phyloP scores from a whole-genome alignment of 2,888 invertebrate species.

The Leptopilina syphax region DNA sequence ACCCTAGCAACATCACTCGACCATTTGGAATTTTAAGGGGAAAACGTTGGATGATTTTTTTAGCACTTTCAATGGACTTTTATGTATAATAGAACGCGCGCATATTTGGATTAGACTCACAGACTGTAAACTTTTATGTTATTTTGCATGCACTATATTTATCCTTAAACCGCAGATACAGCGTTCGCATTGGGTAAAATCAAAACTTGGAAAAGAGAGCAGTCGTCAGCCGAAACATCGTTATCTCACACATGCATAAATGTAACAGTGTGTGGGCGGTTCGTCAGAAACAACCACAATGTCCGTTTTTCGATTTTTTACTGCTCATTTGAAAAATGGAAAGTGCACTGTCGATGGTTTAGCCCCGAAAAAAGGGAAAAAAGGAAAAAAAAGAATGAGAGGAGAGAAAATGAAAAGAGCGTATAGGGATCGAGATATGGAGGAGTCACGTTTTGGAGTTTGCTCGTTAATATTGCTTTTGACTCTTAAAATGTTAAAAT shows the following conservation, averaged over 20 bases:
- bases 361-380: background rate
- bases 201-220: background rate
- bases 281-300: conserved; percentile 25
- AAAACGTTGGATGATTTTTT: conserved; percentile 5
- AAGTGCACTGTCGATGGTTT: conserved; percentile 16
- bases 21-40: conserved; percentile 34
- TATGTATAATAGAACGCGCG: background rate
- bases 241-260: conserved; percentile 13
- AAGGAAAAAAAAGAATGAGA: background rate
- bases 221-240: conserved; percentile 28
- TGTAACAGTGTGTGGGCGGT: background rate
- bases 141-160: conserved; percentile 2
- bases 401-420: conserved; percentile 27
- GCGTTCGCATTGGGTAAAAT: background rate
- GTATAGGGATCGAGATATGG: background rate
- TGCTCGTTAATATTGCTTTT: conserved; percentile 32
- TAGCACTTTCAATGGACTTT: conserved; percentile 17
- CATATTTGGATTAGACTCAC: conserved; percentile 12
- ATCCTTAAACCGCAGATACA: conserved; percentile 16
- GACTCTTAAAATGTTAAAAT: conserved; percentile 14
- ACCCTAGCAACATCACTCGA: conserved; percentile 30
- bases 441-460: conserved; percentile 5
- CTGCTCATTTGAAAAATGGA: conserved; percentile 30
- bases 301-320: conserved; percentile 28
- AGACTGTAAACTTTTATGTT: background rate